A percentile compares a stretch with the other conserved stretches of the same genome.
phyloP scores from a whole-genome alignment of 2,888 invertebrate species.

The Syrphus vitripennis region DNA sequence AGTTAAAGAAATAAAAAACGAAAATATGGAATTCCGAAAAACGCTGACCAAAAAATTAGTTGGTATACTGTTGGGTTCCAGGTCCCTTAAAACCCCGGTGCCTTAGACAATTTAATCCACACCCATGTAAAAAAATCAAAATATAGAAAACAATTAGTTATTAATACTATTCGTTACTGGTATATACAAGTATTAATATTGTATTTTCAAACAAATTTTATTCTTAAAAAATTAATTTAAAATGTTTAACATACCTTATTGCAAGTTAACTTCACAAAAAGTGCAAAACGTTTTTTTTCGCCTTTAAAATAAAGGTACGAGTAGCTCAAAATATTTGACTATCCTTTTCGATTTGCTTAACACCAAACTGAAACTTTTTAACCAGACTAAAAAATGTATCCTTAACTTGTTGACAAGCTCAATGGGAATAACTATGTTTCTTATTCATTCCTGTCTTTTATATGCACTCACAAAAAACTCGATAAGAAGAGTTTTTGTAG shows the following conservation, averaged over 20 bases:
- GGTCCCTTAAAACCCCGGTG: too few species aligned
- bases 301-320: background rate
- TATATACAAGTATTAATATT: too few species aligned
- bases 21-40: too few species aligned
- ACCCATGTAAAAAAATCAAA: too few species aligned
- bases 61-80: too few species aligned
- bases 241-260: background rate
- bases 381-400: background rate
- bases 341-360: background rate
- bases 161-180: too few species aligned
- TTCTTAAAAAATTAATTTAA: background rate
- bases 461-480: conserved; percentile 6
- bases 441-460: conserved; percentile 36
- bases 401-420: conserved; percentile 30
- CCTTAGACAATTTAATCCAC: too few species aligned
- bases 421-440: conserved; percentile 18
- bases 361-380: background rate
- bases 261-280: background rate
- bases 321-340: background rate
- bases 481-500: background rate
- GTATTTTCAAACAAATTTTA: too few species aligned
- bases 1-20: too few species aligned
- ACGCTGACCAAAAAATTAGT: too few species aligned
- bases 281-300: background rate
- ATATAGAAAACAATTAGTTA: too few species aligned